A percentile compares a stretch with the other conserved stretches of the same genome.
phyloP scores from a whole-genome alignment of 1,140 invertebrate species.

The Macrosteles quadrilineatus region DNA sequence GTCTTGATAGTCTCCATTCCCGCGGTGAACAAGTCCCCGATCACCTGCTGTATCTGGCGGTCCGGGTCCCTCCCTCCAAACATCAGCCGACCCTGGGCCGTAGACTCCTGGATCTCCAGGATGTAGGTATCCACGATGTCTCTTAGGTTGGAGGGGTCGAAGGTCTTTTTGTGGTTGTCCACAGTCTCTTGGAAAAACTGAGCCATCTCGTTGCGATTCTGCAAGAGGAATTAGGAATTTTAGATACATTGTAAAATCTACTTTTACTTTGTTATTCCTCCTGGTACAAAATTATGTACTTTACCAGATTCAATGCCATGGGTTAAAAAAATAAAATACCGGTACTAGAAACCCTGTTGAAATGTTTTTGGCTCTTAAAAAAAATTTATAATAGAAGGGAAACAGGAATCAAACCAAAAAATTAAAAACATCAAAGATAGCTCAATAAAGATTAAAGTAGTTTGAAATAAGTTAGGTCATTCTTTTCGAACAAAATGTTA shows the following conservation, averaged over 20 bases:
- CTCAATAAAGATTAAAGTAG: too few species aligned
- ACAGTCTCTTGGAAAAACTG: constrained; percentile 81
- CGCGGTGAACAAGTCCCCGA: constrained; percentile 88
- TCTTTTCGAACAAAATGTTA: too few species aligned
- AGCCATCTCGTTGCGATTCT: constrained; percentile 82
- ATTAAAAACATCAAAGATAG: too few species aligned
- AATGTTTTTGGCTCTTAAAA: too few species aligned
- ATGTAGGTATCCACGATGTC: constrained; percentile 87
- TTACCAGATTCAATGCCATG: constrained; percentile 5
- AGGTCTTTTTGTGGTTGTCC: constrained; percentile 73
- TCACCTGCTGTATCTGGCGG: constrained; percentile 86
- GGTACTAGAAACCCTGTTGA: too few species aligned
- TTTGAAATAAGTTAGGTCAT: too few species aligned
- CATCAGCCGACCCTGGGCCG: constrained; percentile 69
- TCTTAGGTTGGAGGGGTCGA: constrained; percentile 73
- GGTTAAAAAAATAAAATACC: too few species aligned
- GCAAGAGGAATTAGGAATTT: constrained; percentile 35
- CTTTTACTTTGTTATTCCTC: too few species aligned
- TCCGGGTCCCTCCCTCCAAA: constrained; percentile 82
- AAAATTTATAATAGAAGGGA: too few species aligned
- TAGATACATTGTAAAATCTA: not conserved
- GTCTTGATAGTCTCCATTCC: constrained; percentile 95
- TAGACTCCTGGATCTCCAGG: constrained; percentile 78
- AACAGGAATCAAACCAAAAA: too few species aligned
- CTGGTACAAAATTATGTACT: not conserved